phyloP scores from a whole-genome alignment of 2,113 vertebrate species.

The Pholis gunnellus region DNA sequence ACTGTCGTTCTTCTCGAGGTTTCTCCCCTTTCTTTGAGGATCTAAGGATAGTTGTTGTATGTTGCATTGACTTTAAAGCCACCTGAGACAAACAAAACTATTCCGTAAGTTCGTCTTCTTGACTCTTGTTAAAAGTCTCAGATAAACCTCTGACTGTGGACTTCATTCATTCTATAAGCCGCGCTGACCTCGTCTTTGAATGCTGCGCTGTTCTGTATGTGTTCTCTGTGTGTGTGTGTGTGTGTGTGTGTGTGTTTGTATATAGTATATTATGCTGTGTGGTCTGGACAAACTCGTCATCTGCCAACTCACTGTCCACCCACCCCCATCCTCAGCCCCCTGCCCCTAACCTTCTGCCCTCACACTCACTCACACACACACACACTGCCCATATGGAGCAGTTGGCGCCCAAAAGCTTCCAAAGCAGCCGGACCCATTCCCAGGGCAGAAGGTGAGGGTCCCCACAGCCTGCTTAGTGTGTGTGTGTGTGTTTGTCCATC shows the following conservation, averaged over 20 bases:
- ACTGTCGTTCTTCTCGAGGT: neutral
- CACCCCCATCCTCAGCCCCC: constrained; percentile 74
- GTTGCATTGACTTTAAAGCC: neutral
- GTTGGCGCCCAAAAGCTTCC: constrained; percentile 84
- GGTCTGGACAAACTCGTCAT: constrained; percentile 68
- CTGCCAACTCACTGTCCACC: constrained; percentile 72
- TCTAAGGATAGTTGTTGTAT: neutral
- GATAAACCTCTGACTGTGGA: constrained; percentile 84
- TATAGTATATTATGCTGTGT: constrained; percentile 26
- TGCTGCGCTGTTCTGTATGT: constrained; percentile 74
- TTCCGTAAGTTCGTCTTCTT: neutral
- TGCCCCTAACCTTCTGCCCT: constrained; percentile 86
- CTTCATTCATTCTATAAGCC: constrained; percentile 61
- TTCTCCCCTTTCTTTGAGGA: neutral
- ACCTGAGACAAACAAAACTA: neutral
- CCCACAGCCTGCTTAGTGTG: constrained; percentile 63
- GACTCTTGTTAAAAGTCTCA: neutral
- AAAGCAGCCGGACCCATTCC: constrained; percentile 85
- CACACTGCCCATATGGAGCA: constrained; percentile 85
- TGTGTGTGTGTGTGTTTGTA: constrained; percentile 24
- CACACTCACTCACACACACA: constrained; percentile 73
- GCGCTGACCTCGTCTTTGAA: constrained; percentile 28
- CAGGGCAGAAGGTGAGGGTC: constrained; percentile 86
- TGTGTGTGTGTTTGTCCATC: constrained; percentile 27
- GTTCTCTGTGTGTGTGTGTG: neutral